phyloP scores from a whole-genome alignment of 2,888 invertebrate species.

The Ormyrus rosae region DNA sequence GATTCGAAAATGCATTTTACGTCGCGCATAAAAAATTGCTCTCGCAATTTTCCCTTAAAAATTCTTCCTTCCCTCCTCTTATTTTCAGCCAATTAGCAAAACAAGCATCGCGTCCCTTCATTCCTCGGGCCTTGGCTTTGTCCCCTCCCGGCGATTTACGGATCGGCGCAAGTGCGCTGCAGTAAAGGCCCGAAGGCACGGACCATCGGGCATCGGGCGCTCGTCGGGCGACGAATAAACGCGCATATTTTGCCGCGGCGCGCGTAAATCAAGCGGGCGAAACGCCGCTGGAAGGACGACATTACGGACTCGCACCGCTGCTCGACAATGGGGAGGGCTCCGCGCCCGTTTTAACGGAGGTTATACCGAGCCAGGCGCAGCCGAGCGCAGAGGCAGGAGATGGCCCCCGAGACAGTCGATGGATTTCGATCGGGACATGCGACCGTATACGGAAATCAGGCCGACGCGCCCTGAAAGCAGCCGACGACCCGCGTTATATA shows the following conservation, averaged over 20 bases:
- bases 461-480: neutral
- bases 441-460: neutral
- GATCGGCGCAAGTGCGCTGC: neutral
- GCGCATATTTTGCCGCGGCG: constrained; percentile 23
- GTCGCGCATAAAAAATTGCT: no score
- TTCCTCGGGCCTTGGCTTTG: no score
- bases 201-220: constrained; percentile 11
- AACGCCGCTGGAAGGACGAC: constrained; percentile 35
- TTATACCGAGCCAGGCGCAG: constrained; percentile 44
- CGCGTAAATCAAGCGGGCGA: constrained; percentile 30
- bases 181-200: constrained; percentile 3
- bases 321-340: neutral
- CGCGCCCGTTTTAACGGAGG: neutral
- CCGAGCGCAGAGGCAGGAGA: neutral
- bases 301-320: neutral
- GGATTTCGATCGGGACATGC: constrained; percentile 15
- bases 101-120: no score
- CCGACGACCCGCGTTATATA: constrained; percentile 9
- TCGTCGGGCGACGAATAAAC: neutral
- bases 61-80: neutral
- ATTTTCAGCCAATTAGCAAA: no score
- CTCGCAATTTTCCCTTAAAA: neutral
- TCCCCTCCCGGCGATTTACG: no score
- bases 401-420: constrained; percentile 25
- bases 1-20: no score